These are phyloP conservation scores for Drosophila kurseongensis DNA, from an alignment of 1,140 invertebrate species.

Conservation along the genomic window DNA sequence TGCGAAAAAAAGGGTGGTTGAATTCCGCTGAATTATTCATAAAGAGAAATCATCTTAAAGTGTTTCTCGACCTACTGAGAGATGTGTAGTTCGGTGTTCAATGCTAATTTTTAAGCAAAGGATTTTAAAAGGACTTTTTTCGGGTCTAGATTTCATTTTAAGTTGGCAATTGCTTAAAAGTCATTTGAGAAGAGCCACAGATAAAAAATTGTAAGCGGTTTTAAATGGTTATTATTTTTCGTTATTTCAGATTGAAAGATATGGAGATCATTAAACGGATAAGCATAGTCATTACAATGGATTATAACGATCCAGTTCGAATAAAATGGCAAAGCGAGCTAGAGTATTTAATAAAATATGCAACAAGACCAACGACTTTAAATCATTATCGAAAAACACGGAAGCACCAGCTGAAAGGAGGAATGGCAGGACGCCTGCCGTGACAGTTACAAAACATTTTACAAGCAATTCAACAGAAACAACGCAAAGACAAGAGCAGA, in stretches of 20 bases:
- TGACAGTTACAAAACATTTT: slow-evolving; percentile 81
- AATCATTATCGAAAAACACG: slow-evolving; percentile 63
- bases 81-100: not conserved
- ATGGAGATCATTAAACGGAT: too few relatives aligned
- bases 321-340: not conserved
- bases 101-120: not conserved
- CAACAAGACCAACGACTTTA: slow-evolving; percentile 58
- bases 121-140: too few relatives aligned
- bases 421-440: slow-evolving; percentile 32
- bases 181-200: too few relatives aligned
- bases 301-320: too few relatives aligned
- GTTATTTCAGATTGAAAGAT: too few relatives aligned
- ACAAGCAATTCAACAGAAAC: slow-evolving; percentile 73
- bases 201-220: too few relatives aligned
- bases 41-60: slow-evolving; percentile 36
- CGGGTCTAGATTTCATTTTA: too few relatives aligned
- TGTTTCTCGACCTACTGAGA: not conserved
- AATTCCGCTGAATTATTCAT: slow-evolving; percentile 59
- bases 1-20: slow-evolving; percentile 18
- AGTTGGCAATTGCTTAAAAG: too few relatives aligned
- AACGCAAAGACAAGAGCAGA: slow-evolving; percentile 41
- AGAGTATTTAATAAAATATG: slow-evolving; percentile 33
- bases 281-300: too few relatives aligned
- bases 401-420: slow-evolving; percentile 31
- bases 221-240: too few relatives aligned